Percentiles rank a stretch among this genome's conserved stretches.
phyloP scores from a whole-genome alignment of 2,888 invertebrate genomes.

The Drosophila mulleri region DNA sequence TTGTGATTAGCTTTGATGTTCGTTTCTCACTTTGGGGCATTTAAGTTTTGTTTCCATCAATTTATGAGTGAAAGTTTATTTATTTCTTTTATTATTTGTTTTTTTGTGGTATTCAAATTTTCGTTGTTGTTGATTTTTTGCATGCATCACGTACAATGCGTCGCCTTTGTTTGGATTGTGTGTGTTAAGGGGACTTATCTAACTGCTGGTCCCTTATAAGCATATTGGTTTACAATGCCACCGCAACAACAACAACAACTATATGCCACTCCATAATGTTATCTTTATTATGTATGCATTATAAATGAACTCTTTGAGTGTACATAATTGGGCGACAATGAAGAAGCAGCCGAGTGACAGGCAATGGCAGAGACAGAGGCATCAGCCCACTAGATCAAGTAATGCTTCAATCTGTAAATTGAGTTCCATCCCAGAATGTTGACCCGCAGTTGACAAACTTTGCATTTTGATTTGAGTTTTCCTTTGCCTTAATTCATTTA shows the following conservation, averaged over 20 bases:
- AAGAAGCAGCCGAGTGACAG: neutral
- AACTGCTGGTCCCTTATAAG: conserved; percentile 69
- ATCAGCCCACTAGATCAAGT: neutral
- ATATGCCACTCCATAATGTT: conserved; percentile 1
- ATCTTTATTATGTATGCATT: conserved; percentile 19
- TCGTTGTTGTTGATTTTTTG: conserved; percentile 46
- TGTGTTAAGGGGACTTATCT: conserved; percentile 51
- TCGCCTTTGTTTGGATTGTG: conserved; percentile 56
- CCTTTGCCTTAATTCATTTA: conserved; percentile 64
- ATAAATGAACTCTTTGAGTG: conserved; percentile 54
- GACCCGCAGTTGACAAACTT: conserved; percentile 60
- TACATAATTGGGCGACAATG: conserved; percentile 57
- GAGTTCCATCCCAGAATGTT: conserved; percentile 14
- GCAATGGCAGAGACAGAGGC: neutral
- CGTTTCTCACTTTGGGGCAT: conserved; percentile 48
- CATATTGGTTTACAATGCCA: conserved; percentile 66
- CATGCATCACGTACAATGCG: conserved; percentile 60
- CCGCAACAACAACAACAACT: conserved; percentile 21
- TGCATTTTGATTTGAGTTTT: conserved; percentile 57
- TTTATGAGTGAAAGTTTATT: conserved; percentile 77
- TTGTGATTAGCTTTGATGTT: conserved; percentile 49
- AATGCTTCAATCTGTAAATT: conserved; percentile 4
- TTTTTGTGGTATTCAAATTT: conserved; percentile 5
- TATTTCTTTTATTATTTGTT: conserved; percentile 2
- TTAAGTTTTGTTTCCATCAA: conserved; percentile 68